phyloP scores from a whole-genome alignment of 35 echinoderm and acorn worm species.

The Eucidaris tribuloides region DNA sequence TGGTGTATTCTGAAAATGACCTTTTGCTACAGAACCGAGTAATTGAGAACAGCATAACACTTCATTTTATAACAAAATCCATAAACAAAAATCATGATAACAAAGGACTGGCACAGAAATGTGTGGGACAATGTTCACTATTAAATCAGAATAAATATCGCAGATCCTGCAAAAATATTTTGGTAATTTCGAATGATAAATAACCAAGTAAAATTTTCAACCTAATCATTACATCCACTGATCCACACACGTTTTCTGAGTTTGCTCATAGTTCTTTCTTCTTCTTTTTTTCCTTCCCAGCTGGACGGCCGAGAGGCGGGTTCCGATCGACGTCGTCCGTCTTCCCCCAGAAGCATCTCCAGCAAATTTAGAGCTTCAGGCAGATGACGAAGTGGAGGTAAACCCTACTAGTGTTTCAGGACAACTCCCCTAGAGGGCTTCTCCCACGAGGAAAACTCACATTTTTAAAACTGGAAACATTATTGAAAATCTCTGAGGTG shows the following conservation, averaged over 20 bases:
- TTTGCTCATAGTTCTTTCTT: neutral
- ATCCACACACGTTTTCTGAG: neutral
- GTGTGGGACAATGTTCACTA: neutral
- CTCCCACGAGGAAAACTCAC: neutral
- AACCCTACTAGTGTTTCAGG: neutral
- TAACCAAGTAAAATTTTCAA: no score
- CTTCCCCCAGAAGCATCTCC: slow-evolving; percentile 61
- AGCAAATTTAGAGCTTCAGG: slow-evolving; percentile 51
- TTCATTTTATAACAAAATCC: no score
- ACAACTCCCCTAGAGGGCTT: no score
- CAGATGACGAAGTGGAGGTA: slow-evolving; percentile 98
- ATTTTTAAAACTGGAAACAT: no score
- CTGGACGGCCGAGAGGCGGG: slow-evolving; percentile 81
- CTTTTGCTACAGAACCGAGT: no score
- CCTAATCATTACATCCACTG: no score
- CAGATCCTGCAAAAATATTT: neutral
- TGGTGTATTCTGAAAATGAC: no score
- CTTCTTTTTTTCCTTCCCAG: slow-evolving; percentile 43
- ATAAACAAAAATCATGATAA: neutral
- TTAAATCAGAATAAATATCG: neutral
- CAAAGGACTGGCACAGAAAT: neutral
- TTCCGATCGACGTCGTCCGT: slow-evolving; percentile 77
- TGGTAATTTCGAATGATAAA: neutral
- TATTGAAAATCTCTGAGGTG: no score
- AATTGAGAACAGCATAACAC: no score